Evolutionary conservation across 2,113 vertebrate genomes (phyloP).

Genomic region (Oreochromis spilurus): DNA sequence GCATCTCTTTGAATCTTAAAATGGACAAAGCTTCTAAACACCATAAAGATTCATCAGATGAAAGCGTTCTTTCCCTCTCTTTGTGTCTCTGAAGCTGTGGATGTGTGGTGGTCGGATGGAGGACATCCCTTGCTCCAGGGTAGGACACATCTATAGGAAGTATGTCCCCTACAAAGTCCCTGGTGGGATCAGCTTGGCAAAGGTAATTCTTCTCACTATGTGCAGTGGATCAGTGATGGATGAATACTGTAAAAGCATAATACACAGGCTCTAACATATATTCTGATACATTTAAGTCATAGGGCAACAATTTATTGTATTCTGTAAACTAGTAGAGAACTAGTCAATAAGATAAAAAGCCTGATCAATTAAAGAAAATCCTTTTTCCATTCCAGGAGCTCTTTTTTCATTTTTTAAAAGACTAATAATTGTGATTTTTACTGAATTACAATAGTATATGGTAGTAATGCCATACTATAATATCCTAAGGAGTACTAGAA

Average conservation of each 20-base stretch:
- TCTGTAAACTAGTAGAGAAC: neutral
- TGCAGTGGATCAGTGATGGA: neutral
- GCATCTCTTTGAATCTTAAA: neutral
- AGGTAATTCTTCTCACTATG: slow-evolving; percentile 61
- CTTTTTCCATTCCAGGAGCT: neutral
- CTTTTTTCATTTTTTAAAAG: neutral
- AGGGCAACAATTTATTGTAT: neutral
- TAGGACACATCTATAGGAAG: slow-evolving; percentile 98
- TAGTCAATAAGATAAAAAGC: neutral
- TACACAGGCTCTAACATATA: neutral
- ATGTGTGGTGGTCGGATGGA: slow-evolving; percentile 79
- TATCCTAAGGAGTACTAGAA: neutral
- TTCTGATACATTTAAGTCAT: neutral
- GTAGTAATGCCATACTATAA: neutral
- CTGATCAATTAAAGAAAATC: neutral
- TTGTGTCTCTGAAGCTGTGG: slow-evolving; percentile 63
- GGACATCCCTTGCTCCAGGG: slow-evolving; percentile 87
- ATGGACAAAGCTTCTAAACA: neutral
- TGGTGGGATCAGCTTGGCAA: slow-evolving; percentile 88
- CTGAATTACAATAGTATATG: neutral
- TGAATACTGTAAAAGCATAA: neutral
- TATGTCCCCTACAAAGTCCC: slow-evolving; percentile 97
- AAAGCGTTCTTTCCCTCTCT: neutral
- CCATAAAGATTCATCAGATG: neutral
- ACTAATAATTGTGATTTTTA: neutral